Conservation (phyloP, 2,113 vertebrate species). For the Choloepus hoffmanni region DNA sequence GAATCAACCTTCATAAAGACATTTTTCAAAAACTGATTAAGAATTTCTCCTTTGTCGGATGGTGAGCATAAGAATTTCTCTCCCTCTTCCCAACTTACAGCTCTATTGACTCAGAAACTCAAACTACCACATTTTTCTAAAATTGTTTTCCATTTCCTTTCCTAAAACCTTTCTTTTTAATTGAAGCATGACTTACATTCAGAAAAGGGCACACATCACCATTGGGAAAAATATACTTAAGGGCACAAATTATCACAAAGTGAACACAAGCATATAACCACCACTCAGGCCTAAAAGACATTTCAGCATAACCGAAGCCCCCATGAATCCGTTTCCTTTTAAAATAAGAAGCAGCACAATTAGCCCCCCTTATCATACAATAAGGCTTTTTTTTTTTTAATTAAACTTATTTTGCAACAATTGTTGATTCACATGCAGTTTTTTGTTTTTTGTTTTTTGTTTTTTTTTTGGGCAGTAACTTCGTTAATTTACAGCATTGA, state of each 20-base stretch:
- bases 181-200: neutral
- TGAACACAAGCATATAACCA: neutral
- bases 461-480: neutral
- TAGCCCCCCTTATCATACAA: neutral
- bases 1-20: neutral
- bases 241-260: neutral
- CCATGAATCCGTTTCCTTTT: conserved; percentile 2
- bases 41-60: neutral
- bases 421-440: neutral
- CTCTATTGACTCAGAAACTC: neutral
- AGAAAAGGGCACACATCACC: neutral
- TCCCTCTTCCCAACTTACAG: neutral
- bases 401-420: conserved; percentile 12
- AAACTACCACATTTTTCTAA: neutral
- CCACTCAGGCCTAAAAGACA: neutral
- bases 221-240: neutral
- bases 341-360: neutral
- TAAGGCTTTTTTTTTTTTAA: neutral
- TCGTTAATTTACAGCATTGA: neutral
- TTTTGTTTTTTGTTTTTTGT: neutral
- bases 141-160: neutral
- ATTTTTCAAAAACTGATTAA: neutral
- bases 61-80: neutral
- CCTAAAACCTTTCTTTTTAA: neutral
- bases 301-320: neutral